A percentile compares a stretch with the other conserved stretches of the same genome.
phyloP scores from a whole-genome alignment of 2,888 invertebrate genomes.

The Limenitis camilla region DNA sequence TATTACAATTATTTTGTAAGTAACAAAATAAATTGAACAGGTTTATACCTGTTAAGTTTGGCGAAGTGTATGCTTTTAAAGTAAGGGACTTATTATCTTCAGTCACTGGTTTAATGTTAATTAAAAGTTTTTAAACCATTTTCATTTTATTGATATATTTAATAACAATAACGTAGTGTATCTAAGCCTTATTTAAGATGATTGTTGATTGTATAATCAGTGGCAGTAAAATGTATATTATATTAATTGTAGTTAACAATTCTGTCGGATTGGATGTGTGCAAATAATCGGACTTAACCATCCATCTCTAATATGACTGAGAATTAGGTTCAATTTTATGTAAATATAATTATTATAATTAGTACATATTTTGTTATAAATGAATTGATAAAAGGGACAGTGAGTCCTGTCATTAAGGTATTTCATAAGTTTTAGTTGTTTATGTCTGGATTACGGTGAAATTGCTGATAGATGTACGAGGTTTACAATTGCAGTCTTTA shows the following conservation, averaged over 20 bases:
- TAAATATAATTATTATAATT: slow-evolving; percentile 56
- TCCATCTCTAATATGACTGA: slow-evolving; percentile 65
- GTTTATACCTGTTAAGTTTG: no score
- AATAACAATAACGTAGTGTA: not conserved
- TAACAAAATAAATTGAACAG: no score
- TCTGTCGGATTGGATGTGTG: slow-evolving; percentile 21
- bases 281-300: slow-evolving; percentile 21
- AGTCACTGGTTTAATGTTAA: no score
- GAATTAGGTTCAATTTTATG: slow-evolving; percentile 68
- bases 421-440: slow-evolving; percentile 33
- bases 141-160: no score
- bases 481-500: no score
- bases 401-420: slow-evolving; percentile 35
- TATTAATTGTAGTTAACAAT: slow-evolving; percentile 8
- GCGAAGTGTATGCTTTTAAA: no score
- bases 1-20: no score
- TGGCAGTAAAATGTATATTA: slow-evolving; percentile 12
- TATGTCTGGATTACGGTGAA: slow-evolving; percentile 21
- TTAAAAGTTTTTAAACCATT: no score
- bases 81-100: no score
- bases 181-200: slow-evolving; percentile 2
- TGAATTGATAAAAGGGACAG: slow-evolving; percentile 17
- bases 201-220: slow-evolving; percentile 3
- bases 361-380: slow-evolving; percentile 19
- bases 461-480: no score